Evolutionary conservation across 2,888 invertebrate species (phyloP), one percentile per base, ranked within the genome.

Genomic region (Sarcophaga caerulescens): DNA sequence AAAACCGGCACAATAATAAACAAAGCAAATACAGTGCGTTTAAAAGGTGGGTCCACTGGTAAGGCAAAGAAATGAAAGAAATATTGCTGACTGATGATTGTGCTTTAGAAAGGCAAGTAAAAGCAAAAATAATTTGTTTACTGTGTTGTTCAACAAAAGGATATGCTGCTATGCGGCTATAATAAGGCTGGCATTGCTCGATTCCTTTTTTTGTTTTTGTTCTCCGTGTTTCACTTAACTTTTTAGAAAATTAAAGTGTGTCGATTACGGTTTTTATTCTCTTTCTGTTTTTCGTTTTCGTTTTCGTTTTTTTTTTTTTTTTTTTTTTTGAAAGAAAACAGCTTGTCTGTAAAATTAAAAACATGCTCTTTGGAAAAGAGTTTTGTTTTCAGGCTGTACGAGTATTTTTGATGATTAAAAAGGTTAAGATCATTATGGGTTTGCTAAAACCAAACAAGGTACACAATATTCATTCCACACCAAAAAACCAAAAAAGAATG

Each of bases 161-260:
- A 70, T 65, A 52, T 73, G 75, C 65, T 66, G 70, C 60, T 71
- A 69, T 62, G 78, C 45, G 63, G 63, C 47, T 73, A 17, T 76
- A 19, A 19, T 17, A 17, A 52, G 12, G 14, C 52, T 14, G 14
- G 17, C 17, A 52, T 52, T 52, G 17, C 17, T 52, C 14, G 11
- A 0, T 47, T 47, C 4, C n/a, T 69, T 68, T 44, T 35, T 66
- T 66, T 57, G 14, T n/a, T n/a, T n/a, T n/a, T 52, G 0, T 66
- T 66, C 52, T 59, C 17, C 52, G 44, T 65, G 65, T 66, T 44
- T 44, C 21, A 45, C 62, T 62, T 45, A 77, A 23, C 45, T 70
- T 85, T 81, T 81, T 77, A 78, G 69, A 77, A 77, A 77, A 85
- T 81, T 77, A 85, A 73, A 85, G 73, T 74, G 52, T 83, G 74